Conservation (phyloP, 2,888 invertebrate species). For the Alsophila aescularia region DNA sequence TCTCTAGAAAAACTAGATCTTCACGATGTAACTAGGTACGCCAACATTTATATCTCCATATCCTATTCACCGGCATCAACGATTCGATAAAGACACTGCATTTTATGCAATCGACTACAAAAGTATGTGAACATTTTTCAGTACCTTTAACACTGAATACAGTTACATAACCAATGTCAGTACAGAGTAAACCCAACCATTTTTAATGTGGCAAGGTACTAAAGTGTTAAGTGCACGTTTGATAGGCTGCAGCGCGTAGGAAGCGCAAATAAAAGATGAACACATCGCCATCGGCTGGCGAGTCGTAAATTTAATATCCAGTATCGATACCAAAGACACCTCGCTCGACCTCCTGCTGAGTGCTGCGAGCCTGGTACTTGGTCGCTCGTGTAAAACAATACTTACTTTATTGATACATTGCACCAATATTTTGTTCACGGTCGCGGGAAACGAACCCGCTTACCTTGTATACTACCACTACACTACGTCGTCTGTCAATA, state of each 20-base stretch:
- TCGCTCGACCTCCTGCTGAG: conserved; percentile 64
- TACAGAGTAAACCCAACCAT: neutral
- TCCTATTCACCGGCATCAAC: conserved; percentile 9
- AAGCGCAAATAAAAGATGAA: conserved; percentile 60
- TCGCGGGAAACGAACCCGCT: too few relatives aligned
- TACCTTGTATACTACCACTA: too few relatives aligned
- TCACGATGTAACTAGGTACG: neutral
- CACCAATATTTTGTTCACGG: too few relatives aligned
- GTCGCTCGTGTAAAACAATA: conserved; percentile 11
- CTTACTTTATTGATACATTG: too few relatives aligned
- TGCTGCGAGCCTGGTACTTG: conserved; percentile 42
- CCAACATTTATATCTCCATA: conserved; percentile 13
- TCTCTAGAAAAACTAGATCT: neutral
- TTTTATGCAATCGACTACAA: conserved; percentile 2
- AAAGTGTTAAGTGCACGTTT: neutral
- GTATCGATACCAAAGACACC: conserved; percentile 72
- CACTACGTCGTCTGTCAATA: too few relatives aligned
- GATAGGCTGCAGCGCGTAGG: conserved; percentile 17
- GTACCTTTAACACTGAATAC: neutral
- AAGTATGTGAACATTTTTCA: conserved; percentile 1
- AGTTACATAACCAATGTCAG: neutral
- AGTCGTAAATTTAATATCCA: conserved; percentile 65
- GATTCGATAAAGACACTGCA: conserved; percentile 25
- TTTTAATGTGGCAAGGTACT: conserved; percentile 11
- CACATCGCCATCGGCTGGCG: conserved; percentile 45